These are phyloP conservation scores for Callimorpha dominula DNA, from an alignment of 2,888 invertebrate species.

Conservation along the genomic window DNA sequence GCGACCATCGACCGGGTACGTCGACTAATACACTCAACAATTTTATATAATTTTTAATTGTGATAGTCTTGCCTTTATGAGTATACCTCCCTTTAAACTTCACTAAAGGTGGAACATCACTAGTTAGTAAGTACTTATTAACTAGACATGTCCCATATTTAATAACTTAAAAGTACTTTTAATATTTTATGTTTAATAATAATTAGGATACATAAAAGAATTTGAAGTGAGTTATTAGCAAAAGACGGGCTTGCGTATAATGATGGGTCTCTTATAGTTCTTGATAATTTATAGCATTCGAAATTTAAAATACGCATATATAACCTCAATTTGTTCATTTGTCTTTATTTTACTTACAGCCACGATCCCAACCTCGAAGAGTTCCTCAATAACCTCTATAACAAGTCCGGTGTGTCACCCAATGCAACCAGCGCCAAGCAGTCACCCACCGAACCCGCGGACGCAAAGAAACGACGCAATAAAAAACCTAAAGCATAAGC, in stretches of 20 bases:
- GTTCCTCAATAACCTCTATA: constrained; percentile 93
- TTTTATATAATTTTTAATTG: neutral
- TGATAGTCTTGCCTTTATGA: no score
- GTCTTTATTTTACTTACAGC: constrained; percentile 62
- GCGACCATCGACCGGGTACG: constrained; percentile 69
- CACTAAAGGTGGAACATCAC: no score
- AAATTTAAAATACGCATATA: neutral
- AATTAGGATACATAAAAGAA: no score
- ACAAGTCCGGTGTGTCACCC: constrained; percentile 84
- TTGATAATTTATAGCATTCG: neutral
- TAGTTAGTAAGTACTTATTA: no score
- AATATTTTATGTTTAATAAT: no score
- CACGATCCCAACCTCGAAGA: constrained; percentile 93
- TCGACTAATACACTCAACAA: neutral
- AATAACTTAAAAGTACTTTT: no score
- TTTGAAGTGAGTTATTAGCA: no score
- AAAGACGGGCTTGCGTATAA: no score
- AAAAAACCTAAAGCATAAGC: constrained; percentile 75
- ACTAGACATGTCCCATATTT: no score
- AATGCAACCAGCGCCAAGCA: constrained; percentile 56
- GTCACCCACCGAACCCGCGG: constrained; percentile 53
- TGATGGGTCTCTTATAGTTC: neutral
- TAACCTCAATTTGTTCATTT: neutral
- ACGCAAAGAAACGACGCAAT: constrained; percentile 75
- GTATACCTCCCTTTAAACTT: no score